A percentile compares a stretch with the other conserved stretches of the same genome.
Conservation (phyloP, 2,797 vertebrate species). For the Smutsia gigantea region DNA sequence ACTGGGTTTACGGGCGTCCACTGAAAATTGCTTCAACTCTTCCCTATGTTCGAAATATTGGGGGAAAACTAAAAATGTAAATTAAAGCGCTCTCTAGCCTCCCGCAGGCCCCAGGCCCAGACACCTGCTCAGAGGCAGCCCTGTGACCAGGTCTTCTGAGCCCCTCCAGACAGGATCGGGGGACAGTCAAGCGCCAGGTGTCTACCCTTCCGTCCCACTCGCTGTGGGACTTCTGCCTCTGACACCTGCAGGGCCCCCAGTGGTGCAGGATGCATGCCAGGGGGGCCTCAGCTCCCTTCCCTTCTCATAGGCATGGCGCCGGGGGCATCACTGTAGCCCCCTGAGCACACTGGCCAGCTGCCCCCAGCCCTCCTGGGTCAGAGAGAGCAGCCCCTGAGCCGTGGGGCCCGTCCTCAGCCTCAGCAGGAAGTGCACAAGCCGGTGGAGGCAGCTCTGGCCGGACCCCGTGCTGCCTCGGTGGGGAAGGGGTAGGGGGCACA, state of each 20-base stretch:
- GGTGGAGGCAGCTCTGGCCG: background rate
- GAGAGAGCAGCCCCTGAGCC: background rate
- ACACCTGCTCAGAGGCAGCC: background rate
- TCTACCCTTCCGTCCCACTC: no score
- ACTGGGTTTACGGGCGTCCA: fast-evolving
- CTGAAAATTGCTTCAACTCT: background rate
- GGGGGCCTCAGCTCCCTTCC: background rate
- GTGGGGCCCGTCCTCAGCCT: no score
- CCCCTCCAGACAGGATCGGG: fast-evolving
- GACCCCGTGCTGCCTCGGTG: background rate
- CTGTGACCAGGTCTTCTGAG: background rate
- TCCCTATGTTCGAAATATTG: fast-evolving
- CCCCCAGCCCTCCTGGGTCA: no score
- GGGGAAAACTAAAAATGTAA: no score
- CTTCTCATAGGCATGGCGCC: fast-evolving
- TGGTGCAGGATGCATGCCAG: background rate
- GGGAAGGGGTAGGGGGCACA: fast-evolving
- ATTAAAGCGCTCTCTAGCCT: background rate
- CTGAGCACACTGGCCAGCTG: no score
- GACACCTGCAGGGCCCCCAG: background rate
- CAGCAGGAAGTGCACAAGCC: background rate
- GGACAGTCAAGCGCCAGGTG: fast-evolving
- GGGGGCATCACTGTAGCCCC: background rate
- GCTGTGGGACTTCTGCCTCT: background rate
- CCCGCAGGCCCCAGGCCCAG: fast-evolving